Conservation (phyloP, 2,113 vertebrate genomes). For the Holacanthus passer region DNA sequence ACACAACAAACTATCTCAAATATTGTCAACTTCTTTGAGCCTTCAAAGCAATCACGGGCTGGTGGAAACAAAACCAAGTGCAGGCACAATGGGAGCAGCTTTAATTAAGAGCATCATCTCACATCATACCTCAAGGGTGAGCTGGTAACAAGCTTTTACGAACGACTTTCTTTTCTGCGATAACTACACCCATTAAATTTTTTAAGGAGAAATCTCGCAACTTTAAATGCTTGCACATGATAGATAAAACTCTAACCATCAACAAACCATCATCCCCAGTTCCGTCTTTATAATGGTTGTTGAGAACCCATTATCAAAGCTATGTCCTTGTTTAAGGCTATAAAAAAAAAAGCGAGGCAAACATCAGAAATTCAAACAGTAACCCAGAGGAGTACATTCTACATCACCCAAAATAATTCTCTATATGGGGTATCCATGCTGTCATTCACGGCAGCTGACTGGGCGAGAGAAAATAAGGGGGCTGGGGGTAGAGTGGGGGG, state of each 20-base stretch:
- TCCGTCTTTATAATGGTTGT: slow-evolving; percentile 32
- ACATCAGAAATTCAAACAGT: slow-evolving; percentile 80
- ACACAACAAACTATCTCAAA: slow-evolving; percentile 34
- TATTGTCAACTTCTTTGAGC: slow-evolving; percentile 75
- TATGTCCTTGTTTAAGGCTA: slow-evolving; percentile 31
- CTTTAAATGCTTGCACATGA: slow-evolving; percentile 59
- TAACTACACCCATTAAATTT: slow-evolving; percentile 58
- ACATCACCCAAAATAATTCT: slow-evolving; percentile 87
- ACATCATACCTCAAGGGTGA: slow-evolving; percentile 70
- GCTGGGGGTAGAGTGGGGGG: slow-evolving; percentile 69
- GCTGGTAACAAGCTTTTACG: slow-evolving; percentile 69
- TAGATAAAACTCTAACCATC: slow-evolving; percentile 37
- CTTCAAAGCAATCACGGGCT: slow-evolving; percentile 73
- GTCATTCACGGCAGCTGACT: slow-evolving; percentile 82
- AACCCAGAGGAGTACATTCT: slow-evolving; percentile 71
- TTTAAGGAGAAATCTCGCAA: slow-evolving; percentile 44
- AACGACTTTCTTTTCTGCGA: slow-evolving; percentile 69
- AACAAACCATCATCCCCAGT: slow-evolving; percentile 20
- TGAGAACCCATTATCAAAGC: slow-evolving; percentile 52
- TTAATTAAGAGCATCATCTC: slow-evolving; percentile 81
- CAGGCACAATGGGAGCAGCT: slow-evolving; percentile 77
- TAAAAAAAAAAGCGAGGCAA: too few relatives aligned
- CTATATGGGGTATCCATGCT: slow-evolving; percentile 87
- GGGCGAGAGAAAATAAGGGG: slow-evolving; percentile 80
- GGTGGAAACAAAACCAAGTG: slow-evolving; percentile 65